Conservation (phyloP, 2,888 invertebrate genomes). For the Gastracanthus pulcherrimus region DNA sequence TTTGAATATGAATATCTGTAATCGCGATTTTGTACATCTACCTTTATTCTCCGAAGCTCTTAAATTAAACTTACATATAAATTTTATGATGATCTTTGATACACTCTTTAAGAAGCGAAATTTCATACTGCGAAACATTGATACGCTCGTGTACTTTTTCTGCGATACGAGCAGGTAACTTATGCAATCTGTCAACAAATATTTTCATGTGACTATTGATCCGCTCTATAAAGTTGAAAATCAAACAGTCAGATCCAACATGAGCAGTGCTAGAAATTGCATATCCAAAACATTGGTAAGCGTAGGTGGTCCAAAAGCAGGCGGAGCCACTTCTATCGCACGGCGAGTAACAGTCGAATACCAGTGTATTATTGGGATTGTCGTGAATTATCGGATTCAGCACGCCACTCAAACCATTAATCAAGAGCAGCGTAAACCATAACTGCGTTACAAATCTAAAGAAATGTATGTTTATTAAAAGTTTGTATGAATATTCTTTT, state of each 20-base stretch:
- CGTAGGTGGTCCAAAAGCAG: conserved; percentile 37
- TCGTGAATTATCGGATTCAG: conserved; percentile 4
- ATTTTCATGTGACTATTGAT: conserved; percentile 11
- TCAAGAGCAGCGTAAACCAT: neutral
- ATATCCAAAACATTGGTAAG: conserved; percentile 12
- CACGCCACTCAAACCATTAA: neutral
- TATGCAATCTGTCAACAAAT: neutral
- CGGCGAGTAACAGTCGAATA: conserved; percentile 27
- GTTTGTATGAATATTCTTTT: neutral
- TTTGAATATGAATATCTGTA: no score
- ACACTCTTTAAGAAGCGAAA: neutral
- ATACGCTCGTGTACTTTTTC: no score
- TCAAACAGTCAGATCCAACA: conserved; percentile 14
- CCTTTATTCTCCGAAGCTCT: no score
- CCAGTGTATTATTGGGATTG: neutral
- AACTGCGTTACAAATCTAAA: conserved; percentile 9
- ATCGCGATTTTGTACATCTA: no score
- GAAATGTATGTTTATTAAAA: neutral
- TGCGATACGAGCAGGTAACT: neutral
- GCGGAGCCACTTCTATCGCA: neutral
- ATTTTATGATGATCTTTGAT: neutral
- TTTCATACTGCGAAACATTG: neutral
- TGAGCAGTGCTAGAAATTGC: conserved; percentile 7
- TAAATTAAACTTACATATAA: conserved; percentile 3
- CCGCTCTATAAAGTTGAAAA: conserved; percentile 16